These are phyloP conservation scores for Archegozetes longisetosus DNA, from an alignment of 1,140 invertebrate genomes.

Conservation along the genomic window DNA sequence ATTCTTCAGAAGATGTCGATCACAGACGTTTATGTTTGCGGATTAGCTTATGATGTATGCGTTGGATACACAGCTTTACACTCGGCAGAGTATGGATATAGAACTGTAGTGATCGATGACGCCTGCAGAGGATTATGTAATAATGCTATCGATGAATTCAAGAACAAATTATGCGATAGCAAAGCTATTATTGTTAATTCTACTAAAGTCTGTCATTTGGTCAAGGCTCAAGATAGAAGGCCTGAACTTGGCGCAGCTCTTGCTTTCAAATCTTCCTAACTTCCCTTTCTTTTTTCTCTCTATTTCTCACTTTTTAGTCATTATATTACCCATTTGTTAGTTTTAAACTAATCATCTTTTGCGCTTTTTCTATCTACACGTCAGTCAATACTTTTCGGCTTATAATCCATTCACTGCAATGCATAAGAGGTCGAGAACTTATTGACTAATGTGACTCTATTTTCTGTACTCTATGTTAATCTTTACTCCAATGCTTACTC, in stretches of 20 bases:
- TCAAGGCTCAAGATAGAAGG: not conserved
- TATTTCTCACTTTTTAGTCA: too few species aligned
- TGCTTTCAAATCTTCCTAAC: too few species aligned
- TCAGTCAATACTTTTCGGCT: too few species aligned
- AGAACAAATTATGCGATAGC: not conserved
- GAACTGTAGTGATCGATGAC: constrained; percentile 76
- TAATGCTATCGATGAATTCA: not conserved
- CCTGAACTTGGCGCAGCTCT: not conserved
- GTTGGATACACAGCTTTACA: constrained; percentile 38
- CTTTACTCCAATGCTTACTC: too few species aligned
- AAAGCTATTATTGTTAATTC: not conserved
- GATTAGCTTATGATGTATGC: constrained; percentile 89
- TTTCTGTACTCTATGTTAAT: too few species aligned
- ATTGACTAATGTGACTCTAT: too few species aligned
- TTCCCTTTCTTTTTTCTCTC: too few species aligned
- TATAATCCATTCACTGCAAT: too few species aligned
- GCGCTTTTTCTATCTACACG: too few species aligned
- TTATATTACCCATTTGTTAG: too few species aligned
- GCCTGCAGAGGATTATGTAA: constrained; percentile 41
- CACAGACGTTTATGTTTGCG: constrained; percentile 87
- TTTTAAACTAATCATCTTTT: too few species aligned
- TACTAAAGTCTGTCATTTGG: not conserved
- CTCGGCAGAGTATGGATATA: constrained; percentile 60
- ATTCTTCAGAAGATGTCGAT: constrained; percentile 59
- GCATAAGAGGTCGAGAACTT: too few species aligned